phyloP scores from a whole-genome alignment of 2,797 vertebrate genomes.

The Gila robusta region DNA sequence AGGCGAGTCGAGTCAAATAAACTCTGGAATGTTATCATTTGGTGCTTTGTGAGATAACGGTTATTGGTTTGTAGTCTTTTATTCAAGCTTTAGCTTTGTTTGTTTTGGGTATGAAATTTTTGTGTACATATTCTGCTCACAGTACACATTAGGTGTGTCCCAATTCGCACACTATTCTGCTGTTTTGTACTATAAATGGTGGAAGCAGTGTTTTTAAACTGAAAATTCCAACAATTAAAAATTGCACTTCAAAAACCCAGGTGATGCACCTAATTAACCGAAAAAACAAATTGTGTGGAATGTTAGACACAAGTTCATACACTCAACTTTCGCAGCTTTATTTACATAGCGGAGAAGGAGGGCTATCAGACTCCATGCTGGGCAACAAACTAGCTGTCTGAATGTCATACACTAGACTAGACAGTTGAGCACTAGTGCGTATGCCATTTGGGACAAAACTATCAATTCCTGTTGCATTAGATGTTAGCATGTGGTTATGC shows the following conservation, averaged over 20 bases:
- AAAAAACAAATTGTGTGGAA: too few species aligned
- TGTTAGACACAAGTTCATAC: too few species aligned
- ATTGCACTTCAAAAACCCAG: too few species aligned
- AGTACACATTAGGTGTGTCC: neutral
- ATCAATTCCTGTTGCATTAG: neutral
- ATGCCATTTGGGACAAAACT: neutral
- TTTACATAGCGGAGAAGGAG: neutral
- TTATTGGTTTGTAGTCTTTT: constrained; percentile 6
- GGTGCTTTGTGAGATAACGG: constrained; percentile 7
- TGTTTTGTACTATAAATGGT: neutral
- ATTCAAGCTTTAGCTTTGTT: constrained; percentile 2
- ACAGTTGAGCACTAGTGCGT: neutral
- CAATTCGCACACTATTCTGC: neutral
- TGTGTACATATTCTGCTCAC: neutral
- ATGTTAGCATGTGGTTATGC: neutral
- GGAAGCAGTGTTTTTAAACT: neutral
- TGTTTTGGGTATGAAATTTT: constrained; percentile 13
- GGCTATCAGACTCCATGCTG: too few species aligned
- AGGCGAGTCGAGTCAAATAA: constrained; percentile 20
- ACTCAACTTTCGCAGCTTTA: neutral
- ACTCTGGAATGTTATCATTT: constrained; percentile 5
- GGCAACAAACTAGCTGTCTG: neutral
- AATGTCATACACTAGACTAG: neutral
- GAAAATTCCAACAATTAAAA: neutral
- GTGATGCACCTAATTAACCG: too few species aligned